Conservation (phyloP, 1,140 invertebrate genomes). For the Drosophila fuyamai region DNA sequence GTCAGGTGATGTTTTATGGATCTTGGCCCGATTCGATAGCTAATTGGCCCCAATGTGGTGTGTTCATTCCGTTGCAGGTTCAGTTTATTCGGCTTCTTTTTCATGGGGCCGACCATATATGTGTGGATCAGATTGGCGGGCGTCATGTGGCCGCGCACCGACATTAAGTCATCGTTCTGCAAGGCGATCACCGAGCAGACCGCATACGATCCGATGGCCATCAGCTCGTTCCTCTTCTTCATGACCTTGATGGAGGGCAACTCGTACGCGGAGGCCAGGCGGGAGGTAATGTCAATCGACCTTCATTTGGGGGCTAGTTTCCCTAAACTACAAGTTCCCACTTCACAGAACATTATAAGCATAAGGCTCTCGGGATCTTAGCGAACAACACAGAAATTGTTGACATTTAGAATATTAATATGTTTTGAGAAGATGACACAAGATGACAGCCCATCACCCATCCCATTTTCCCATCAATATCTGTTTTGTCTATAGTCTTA, state of each 20-base stretch:
- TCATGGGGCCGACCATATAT: slow-evolving; percentile 88
- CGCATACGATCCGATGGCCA: slow-evolving; percentile 88
- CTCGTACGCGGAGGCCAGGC: slow-evolving; percentile 85
- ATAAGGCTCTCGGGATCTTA: neutral
- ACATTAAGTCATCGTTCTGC: slow-evolving; percentile 87
- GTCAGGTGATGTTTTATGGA: slow-evolving; percentile 79
- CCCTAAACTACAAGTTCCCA: neutral
- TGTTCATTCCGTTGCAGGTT: slow-evolving; percentile 84
- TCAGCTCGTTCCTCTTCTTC: slow-evolving; percentile 88
- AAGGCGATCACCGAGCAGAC: slow-evolving; percentile 89
- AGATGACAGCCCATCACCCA: no score
- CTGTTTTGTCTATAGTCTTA: no score
- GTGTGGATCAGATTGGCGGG: slow-evolving; percentile 87
- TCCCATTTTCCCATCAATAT: no score
- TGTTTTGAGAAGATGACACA: no score
- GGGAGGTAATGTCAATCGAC: slow-evolving; percentile 85
- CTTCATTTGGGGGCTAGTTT: neutral
- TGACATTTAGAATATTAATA: no score
- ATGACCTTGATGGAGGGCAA: slow-evolving; percentile 88
- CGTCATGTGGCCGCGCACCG: slow-evolving; percentile 86
- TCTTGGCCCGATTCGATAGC: neutral
- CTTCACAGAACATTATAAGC: slow-evolving; percentile 4
- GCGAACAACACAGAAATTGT: no score
- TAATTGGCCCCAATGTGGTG: slow-evolving; percentile 16
- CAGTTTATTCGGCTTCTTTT: slow-evolving; percentile 87